Evolutionary conservation across 64 coral and sea anemone species (phyloP), one percentile per base, ranked within the genome.

Genomic region (Actinia tenebrosa): DNA sequence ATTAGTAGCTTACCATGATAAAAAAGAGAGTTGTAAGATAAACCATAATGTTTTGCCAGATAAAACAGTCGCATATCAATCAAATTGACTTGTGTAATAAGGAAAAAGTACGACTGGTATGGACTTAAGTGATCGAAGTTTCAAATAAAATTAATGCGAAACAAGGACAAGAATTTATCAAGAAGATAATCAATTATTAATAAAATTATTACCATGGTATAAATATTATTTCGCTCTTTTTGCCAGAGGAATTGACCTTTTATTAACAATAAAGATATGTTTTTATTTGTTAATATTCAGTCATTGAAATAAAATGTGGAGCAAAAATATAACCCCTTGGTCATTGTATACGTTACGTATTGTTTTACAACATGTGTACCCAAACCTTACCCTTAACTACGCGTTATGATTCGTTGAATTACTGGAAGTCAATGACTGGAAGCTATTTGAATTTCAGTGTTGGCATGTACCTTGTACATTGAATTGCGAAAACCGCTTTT

Each of bases 291-390:
- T 42, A 75, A 75, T 43, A 30, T 75, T 75, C 69, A 75, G n/a
- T 75, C 69, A 75, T 43, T 75, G 69, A 75, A 75, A 75, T 75
- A 75, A 75, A 75, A 75, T 75, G 69, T 75, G 69, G 25, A 75
- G 69, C 9, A 8, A 30, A 75, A 75, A 16, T 75, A 25, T 58
- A 37, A 37, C 0, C 13, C 15, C 10, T 0, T 58, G 0, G 10
- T 58, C 56, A 58, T 2, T 58, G 56, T 58, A 13, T 13, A 58
- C 5, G 5, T 58, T 58, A 16, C 2, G 2, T 14, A 55, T 55
- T 55, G 30, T 37, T 55, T 6, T 55, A 55, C 11, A 2, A 55
- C 30, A 37, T 37, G 53, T 55, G 53, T 8, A 55, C 53, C 53
- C 53, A 11, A 8, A 55, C 53, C 53, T 6, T 55, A 55, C 5